phyloP scores from a whole-genome alignment of 2,888 invertebrate species.

The Eristalis pertinax region DNA sequence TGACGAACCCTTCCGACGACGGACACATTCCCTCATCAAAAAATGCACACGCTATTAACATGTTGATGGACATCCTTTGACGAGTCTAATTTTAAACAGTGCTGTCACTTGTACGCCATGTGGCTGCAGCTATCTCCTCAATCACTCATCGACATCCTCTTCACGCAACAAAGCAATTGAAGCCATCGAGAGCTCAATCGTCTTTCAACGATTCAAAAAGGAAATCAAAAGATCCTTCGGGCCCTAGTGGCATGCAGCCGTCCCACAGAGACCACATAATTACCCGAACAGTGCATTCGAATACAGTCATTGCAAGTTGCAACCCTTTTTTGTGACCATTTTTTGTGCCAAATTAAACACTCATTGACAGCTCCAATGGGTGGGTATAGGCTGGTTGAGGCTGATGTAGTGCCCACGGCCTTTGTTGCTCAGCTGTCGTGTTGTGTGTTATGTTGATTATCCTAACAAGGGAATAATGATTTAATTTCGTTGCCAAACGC shows the following conservation, averaged over 20 bases:
- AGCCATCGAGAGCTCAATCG: constrained; percentile 35
- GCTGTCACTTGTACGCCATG: background rate
- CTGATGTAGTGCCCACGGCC: constrained; percentile 44
- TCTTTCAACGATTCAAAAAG: constrained; percentile 45
- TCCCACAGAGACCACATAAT: constrained; percentile 24
- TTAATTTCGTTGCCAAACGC: constrained; percentile 64
- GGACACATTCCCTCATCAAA: background rate
- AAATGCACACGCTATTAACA: background rate
- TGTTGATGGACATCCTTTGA: background rate
- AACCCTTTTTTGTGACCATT: constrained; percentile 25
- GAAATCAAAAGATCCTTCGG: constrained; percentile 5
- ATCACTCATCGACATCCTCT: constrained; percentile 14
- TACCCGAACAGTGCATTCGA: constrained; percentile 2
- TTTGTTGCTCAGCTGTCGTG: constrained; percentile 56
- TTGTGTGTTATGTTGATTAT: constrained; percentile 69
- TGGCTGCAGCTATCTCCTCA: background rate
- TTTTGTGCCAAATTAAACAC: constrained; percentile 63
- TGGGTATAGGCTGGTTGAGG: constrained; percentile 39
- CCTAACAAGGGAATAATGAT: constrained; percentile 68
- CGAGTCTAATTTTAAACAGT: background rate
- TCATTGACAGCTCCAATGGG: constrained; percentile 64
- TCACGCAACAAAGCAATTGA: constrained; percentile 1
- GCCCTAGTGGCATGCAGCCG: constrained; percentile 4
- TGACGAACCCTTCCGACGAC: background rate
- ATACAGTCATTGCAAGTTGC: background rate